A percentile compares a stretch with the other conserved stretches of the same genome.
These are phyloP conservation scores for Turritopsis dohrnii DNA, from an alignment of 30 jellyfish, hydroid and myxozoan genomes.

Conservation along the genomic window DNA sequence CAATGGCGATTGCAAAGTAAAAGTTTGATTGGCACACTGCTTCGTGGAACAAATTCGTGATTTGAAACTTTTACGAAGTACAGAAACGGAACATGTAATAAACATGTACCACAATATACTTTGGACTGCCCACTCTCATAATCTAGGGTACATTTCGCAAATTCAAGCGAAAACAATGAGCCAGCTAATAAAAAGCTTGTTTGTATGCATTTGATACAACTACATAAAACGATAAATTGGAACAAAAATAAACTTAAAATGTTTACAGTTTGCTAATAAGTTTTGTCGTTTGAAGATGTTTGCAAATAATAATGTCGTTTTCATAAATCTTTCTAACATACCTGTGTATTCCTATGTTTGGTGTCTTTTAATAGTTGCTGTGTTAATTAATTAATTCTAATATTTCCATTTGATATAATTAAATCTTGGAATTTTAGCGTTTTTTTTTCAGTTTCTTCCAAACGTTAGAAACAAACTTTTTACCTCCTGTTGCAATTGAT, in stretches of 20 bases:
- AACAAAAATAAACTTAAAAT: background rate
- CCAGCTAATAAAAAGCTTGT: too few species aligned
- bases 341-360: background rate
- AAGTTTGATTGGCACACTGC: too few species aligned
- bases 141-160: too few species aligned
- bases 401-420: background rate
- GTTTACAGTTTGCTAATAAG: background rate
- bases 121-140: too few species aligned
- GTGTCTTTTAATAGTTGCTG: background rate
- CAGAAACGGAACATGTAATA: too few species aligned
- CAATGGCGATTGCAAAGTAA: too few species aligned
- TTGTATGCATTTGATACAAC: too few species aligned
- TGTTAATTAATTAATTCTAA: too few species aligned
- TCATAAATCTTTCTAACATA: background rate
- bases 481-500: conserved; percentile 23
- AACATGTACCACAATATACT: too few species aligned
- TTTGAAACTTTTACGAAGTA: too few species aligned
- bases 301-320: background rate
- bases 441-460: background rate
- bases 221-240: background rate
- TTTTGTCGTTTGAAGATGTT: background rate
- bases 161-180: too few species aligned
- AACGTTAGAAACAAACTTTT: conserved; percentile 8
- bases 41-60: too few species aligned
- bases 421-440: background rate